Conservation (phyloP, 2,113 vertebrate species). For the Anthoscopus minutus region DNA sequence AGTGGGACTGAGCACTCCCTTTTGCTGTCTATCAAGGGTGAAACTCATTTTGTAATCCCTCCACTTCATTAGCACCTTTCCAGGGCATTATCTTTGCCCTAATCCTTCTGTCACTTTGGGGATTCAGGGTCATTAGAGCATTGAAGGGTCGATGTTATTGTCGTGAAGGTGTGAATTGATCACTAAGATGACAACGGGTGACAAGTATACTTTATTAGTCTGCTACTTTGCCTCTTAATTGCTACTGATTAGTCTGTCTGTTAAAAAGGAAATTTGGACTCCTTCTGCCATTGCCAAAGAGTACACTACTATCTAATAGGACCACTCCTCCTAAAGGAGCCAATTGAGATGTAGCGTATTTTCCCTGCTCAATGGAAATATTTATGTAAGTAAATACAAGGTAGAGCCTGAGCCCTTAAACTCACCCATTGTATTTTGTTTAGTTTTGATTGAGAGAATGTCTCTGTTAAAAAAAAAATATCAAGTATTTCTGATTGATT, state of each 20-base stretch:
- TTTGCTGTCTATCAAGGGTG: background rate
- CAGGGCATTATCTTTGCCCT: slow-evolving; percentile 62
- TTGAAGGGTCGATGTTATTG: slow-evolving; percentile 77
- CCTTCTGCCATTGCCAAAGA: slow-evolving; percentile 34
- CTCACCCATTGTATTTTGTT: background rate
- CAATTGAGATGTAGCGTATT: background rate
- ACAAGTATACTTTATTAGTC: slow-evolving; percentile 82
- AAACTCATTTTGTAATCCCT: slow-evolving; percentile 38
- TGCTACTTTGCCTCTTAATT: slow-evolving; percentile 87
- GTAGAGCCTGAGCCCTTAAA: background rate
- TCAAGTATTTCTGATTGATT: background rate
- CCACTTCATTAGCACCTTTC: slow-evolving; percentile 76
- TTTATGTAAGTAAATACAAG: background rate
- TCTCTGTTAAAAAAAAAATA: background rate
- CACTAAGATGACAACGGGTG: slow-evolving; percentile 84
- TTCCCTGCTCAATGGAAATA: background rate
- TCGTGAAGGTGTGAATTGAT: slow-evolving; percentile 85
- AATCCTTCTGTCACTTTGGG: slow-evolving; percentile 68
- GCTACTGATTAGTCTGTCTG: slow-evolving; percentile 64
- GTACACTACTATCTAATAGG: slow-evolving; percentile 56
- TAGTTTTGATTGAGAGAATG: background rate
- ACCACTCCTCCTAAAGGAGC: background rate
- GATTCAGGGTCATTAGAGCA: slow-evolving; percentile 82
- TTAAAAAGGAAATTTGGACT: slow-evolving; percentile 36
- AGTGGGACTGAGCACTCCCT: slow-evolving; percentile 3